Percentiles rank a stretch among this genome's conserved stretches.
phyloP scores from a whole-genome alignment of 2,888 invertebrate genomes.

The Autographa pulchrina region DNA sequence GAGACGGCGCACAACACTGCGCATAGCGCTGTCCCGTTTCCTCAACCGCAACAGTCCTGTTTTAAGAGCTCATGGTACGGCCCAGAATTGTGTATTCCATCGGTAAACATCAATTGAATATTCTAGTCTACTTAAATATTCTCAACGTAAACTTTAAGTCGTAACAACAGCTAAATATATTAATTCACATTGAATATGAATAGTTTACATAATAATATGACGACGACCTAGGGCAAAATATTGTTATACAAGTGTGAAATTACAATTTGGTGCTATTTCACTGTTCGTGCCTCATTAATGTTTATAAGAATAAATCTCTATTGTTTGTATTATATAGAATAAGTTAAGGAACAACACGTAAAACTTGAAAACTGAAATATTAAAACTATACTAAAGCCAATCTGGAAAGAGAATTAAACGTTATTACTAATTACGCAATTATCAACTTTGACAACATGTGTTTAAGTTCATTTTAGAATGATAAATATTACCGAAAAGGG shows the following conservation, averaged over 20 bases:
- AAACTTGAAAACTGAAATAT: neutral
- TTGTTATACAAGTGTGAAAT: conserved; percentile 42
- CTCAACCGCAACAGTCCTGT: too few species aligned
- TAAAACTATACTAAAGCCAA: too few species aligned
- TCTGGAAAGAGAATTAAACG: too few species aligned
- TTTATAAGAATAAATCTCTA: conserved; percentile 64
- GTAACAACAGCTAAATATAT: neutral
- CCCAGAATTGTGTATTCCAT: neutral
- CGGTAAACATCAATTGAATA: neutral
- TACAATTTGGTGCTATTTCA: conserved; percentile 80
- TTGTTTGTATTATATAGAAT: conserved; percentile 56
- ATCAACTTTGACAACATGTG: too few species aligned
- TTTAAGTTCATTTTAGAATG: too few species aligned
- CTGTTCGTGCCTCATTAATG: conserved; percentile 85
- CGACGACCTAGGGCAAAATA: conserved; percentile 10
- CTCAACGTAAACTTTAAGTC: neutral
- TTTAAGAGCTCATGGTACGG: too few species aligned
- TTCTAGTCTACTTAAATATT: neutral
- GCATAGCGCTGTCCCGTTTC: too few species aligned
- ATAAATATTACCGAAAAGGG: too few species aligned
- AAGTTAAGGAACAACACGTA: conserved; percentile 38
- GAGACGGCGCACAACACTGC: too few species aligned
- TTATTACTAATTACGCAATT: too few species aligned
- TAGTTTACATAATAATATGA: conserved; percentile 17
- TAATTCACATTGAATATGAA: neutral